phyloP scores from a whole-genome alignment of 2,888 invertebrate species.

The Cybosia mesomella region DNA sequence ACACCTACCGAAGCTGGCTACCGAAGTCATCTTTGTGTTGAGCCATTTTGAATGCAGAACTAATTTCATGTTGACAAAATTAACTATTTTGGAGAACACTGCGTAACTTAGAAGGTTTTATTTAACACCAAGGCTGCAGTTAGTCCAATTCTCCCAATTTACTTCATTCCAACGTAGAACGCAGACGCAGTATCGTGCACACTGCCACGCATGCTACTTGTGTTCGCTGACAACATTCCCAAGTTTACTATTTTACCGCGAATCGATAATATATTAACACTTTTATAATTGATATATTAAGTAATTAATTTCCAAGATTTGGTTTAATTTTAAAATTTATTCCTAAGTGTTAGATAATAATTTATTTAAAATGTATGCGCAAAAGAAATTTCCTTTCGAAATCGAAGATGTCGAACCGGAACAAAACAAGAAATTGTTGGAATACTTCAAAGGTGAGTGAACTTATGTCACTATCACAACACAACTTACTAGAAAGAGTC shows the following conservation, averaged over 20 bases:
- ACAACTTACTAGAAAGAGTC: not conserved
- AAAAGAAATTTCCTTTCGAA: constrained; percentile 74
- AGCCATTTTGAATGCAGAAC: not conserved
- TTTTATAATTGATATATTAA: not conserved
- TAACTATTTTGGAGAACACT: not conserved
- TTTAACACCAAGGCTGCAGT: not conserved
- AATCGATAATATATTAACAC: not conserved
- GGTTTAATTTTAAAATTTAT: not conserved
- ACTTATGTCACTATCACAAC: not conserved
- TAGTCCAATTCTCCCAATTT: not conserved
- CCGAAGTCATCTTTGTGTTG: not conserved
- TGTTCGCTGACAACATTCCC: not conserved
- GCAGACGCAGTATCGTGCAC: constrained; percentile 7
- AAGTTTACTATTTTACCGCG: not conserved
- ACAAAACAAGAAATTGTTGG: constrained; percentile 77
- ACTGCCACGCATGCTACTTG: not conserved
- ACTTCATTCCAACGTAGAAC: not conserved
- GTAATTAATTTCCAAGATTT: no score
- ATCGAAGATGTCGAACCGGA: constrained; percentile 36
- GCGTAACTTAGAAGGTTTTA: not conserved
- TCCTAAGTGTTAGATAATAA: constrained; percentile 9
- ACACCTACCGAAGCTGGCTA: no score
- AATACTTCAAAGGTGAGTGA: constrained; percentile 88
- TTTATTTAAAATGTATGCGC: constrained; percentile 61
- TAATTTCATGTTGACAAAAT: not conserved